Conservation (phyloP, 2,888 invertebrate species). For the Nomada fabriciana region DNA sequence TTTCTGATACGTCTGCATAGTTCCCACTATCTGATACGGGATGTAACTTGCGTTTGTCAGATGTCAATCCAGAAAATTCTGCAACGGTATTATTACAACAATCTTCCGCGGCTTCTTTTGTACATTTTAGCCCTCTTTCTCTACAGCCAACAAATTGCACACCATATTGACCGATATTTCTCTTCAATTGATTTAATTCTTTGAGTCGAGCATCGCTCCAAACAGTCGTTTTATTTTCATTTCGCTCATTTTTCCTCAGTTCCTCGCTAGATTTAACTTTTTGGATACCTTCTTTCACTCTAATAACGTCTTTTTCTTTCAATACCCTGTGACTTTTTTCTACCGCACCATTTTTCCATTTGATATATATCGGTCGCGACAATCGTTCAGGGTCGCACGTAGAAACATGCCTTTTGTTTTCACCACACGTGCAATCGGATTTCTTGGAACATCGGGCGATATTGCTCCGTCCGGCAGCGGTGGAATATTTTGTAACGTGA, state of each 20-base stretch:
- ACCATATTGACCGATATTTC: background rate
- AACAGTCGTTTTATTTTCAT: background rate
- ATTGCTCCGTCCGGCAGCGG: slow-evolving; percentile 5
- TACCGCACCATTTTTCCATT: background rate
- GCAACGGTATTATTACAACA: background rate
- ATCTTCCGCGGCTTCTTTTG: background rate
- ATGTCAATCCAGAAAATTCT: background rate
- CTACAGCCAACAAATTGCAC: too few species aligned
- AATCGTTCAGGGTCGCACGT: slow-evolving; percentile 7
- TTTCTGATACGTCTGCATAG: slow-evolving; percentile 37
- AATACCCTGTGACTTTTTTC: background rate
- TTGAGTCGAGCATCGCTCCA: too few species aligned
- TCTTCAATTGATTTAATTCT: background rate
- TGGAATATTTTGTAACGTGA: background rate
- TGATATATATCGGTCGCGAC: background rate
- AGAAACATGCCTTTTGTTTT: slow-evolving; percentile 25
- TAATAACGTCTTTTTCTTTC: background rate
- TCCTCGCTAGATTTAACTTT: background rate
- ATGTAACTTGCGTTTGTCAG: slow-evolving; percentile 4
- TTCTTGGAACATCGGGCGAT: slow-evolving; percentile 24
- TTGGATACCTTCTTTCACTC: background rate
- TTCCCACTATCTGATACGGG: slow-evolving; percentile 39
- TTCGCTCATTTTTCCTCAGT: background rate
- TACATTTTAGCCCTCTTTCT: too few species aligned
- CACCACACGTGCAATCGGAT: slow-evolving; percentile 12